Base-by-base conservation (phyloP, 2,113 vertebrate genomes). In the Microcebus jonahi region DNA sequence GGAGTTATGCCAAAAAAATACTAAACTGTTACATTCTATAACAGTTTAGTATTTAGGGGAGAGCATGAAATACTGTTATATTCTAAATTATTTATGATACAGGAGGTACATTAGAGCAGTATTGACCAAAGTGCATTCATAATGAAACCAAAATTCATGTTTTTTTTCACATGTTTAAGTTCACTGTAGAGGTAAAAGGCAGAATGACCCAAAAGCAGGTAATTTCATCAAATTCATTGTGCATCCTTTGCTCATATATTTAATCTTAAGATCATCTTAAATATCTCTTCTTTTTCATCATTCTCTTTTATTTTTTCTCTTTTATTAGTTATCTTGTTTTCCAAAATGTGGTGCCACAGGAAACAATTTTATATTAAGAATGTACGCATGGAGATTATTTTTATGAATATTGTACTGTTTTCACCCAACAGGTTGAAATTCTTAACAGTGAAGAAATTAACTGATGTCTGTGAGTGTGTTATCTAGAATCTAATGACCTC, bases 1-100 rank as follows among this genome's bases (percentile, higher is more conserved):
- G 70, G 92, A 75, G 55, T 97, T 88, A 2, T 0, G 85, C 70
- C 86, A 94, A 31, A 13, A 92, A 97, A 96, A 48, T 94, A 76
- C 96, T 91, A 94, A 97, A 95, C 50, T 61, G 42, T 42, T 42
- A 48, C 21, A 34, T 87, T 79, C 50, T 94, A 13, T 59, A 57
- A 70, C 31, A 81, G 20, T 67, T 88, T 80, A 82, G 36, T 86
- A 59, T 85, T 67, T 71, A 1, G 53, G 23, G n/a, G 63, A 79
- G 29, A 21, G 2, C 39, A 86, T 79, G 45, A 23, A 68, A 93
- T 86, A 68, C 13, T 76, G 5, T 80, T 87, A 87, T n/a, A 7
- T 61, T 90, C n/a, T 48, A 71, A 70, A 65, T 85, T 82, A 59
- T 31, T 67, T 65, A 85, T 20, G 48, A 42, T 53, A 86, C 2